phyloP scores from a whole-genome alignment of 1,140 invertebrate species.

The Sinella curviseta region DNA sequence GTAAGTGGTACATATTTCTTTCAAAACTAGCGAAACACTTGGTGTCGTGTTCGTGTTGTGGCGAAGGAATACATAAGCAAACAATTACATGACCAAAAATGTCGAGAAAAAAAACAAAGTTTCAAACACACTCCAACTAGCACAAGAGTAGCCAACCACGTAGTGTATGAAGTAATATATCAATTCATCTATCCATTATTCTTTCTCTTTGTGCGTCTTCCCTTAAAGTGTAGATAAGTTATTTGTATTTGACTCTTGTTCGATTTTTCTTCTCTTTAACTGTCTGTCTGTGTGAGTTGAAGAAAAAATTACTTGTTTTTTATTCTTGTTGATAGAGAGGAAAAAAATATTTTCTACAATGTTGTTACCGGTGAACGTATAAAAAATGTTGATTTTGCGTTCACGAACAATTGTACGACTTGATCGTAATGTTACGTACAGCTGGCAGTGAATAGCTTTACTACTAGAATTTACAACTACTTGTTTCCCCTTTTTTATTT shows the following conservation, averaged over 20 bases:
- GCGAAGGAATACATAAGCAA: not conserved
- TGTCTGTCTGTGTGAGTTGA: too few relatives aligned
- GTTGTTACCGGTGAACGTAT: not conserved
- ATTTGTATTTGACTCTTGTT: not conserved
- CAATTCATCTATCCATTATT: not conserved
- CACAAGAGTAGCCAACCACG: not conserved
- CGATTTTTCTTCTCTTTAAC: not conserved
- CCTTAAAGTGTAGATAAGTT: not conserved
- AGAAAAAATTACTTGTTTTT: not conserved
- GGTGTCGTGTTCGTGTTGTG: too few relatives aligned
- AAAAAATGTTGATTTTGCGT: not conserved
- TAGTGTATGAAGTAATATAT: not conserved
- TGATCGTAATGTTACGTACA: too few relatives aligned
- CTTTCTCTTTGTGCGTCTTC: not conserved
- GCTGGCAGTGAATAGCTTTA: too few relatives aligned
- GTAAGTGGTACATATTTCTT: too few relatives aligned
- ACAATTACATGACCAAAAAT: not conserved
- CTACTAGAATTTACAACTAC: too few relatives aligned
- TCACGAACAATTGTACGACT: not conserved
- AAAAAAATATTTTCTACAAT: not conserved
- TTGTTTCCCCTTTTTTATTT: not conserved
- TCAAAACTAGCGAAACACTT: too few relatives aligned
- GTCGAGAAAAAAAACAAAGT: not conserved
- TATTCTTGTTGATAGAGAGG: not conserved
- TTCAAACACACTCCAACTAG: not conserved